These are phyloP conservation scores for Drosophila helvetica DNA, from an alignment of 2,888 invertebrate genomes.

Conservation along the genomic window DNA sequence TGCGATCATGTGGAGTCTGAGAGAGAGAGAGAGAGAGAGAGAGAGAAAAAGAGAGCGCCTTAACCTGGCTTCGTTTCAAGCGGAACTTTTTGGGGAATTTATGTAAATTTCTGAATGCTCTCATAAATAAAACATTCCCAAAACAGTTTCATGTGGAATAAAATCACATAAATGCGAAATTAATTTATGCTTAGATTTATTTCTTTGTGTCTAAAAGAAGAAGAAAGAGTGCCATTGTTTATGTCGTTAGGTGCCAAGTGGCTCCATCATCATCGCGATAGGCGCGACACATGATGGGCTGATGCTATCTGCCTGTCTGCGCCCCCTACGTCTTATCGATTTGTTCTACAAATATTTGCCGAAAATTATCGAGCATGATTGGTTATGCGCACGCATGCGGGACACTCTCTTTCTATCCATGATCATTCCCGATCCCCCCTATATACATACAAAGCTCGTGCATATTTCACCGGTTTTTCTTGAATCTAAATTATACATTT, in stretches of 20 bases:
- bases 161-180: conserved; percentile 38
- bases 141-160: conserved; percentile 20
- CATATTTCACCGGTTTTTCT: conserved; percentile 54
- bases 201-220: conserved; percentile 9
- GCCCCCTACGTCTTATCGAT: conserved; percentile 16
- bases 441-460: conserved; percentile 1
- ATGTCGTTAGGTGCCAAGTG: conserved; percentile 47
- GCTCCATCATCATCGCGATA: conserved; percentile 27
- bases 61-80: conserved; percentile 2
- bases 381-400: conserved; percentile 24
- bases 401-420: conserved; percentile 11
- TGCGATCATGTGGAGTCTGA: conserved; percentile 6
- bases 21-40: conserved; percentile 10
- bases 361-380: conserved; percentile 27
- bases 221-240: conserved; percentile 66
- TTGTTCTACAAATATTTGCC: conserved; percentile 30
- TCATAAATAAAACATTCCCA: conserved; percentile 68
- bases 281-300: conserved; percentile 41
- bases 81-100: conserved; percentile 36
- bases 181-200: conserved; percentile 48
- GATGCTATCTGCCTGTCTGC: conserved; percentile 9
- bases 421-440: neutral
- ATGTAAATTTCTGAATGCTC: conserved; percentile 54
- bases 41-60: conserved; percentile 3
- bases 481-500: conserved; percentile 47